Percentiles rank a stretch among this genome's conserved stretches.
Conservation (phyloP, 2,113 vertebrate species). For the Scophthalmus maximus region DNA sequence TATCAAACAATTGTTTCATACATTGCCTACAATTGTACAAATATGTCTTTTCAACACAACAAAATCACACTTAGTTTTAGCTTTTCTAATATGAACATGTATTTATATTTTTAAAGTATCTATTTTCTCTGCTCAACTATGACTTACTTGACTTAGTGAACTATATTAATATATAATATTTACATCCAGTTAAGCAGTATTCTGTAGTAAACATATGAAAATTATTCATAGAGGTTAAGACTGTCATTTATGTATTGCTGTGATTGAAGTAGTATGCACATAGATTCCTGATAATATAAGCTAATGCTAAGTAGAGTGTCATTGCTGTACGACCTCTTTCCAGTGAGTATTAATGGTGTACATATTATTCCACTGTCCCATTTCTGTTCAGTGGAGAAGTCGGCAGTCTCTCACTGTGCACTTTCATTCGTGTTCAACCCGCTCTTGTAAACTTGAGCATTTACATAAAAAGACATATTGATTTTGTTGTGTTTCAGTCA, state of each 20-base stretch:
- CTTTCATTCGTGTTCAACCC: no score
- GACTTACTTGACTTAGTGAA: background rate
- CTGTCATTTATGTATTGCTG: background rate
- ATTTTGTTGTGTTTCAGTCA: no score
- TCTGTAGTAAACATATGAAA: background rate
- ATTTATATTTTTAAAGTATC: background rate
- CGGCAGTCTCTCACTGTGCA: no score
- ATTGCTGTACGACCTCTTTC: background rate
- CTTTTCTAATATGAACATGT: background rate
- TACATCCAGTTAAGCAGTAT: background rate
- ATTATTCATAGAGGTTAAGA: background rate
- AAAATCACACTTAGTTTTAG: background rate
- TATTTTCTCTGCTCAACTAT: background rate
- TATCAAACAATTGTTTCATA: no score
- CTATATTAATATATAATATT: background rate
- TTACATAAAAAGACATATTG: no score
- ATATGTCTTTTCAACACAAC: background rate
- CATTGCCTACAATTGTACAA: no score
- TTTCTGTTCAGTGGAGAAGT: no score
- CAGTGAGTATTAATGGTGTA: no score
- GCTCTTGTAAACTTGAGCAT: no score
- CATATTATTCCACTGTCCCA: no score
- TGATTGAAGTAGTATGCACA: background rate
- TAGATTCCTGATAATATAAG: no score
- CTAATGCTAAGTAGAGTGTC: no score